Base-by-base conservation (phyloP, 2,113 vertebrate genomes). In the Struthio camelus region DNA sequence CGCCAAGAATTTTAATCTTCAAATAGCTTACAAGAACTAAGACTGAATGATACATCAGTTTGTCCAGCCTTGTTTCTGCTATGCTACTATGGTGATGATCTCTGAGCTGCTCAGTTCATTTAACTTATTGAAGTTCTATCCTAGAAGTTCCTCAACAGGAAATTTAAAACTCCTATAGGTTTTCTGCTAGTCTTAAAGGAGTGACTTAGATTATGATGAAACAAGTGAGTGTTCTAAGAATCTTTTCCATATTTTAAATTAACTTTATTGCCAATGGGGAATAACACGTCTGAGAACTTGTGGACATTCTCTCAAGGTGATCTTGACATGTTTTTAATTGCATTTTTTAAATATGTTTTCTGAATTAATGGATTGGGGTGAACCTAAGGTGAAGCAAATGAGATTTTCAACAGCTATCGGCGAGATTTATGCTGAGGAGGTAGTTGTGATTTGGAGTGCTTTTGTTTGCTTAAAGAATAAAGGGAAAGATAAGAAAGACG, bases 1-100 rank as follows among this genome's bases (percentile, higher is more conserved):
- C 86, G 80, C 93, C 65, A 48, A 75, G 80, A 95, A 85, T 89
- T 50, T 71, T 81, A 80, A 96, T 97, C 93, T 95, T 92, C 61
- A 51, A 67, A 13, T 40, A 42, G 77, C 40, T 88, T n/a, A 42
- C 59, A 46, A 67, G 72, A 46, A 3, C 72, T 10, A 71, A n/a
- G 85, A 5, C 59, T 9, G 6, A 66, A 6, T 65, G 90, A 59
- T 53, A 6, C 16, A 17, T 64, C 69, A 7, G 28, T 96, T 97
- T 51, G 77, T 90, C 71, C 46, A 23, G 38, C 83, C 92, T 25
- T 93, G 42, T 3, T 66, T 84, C 90, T 90, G 18, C 67, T 90
- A n/a, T 1, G 11, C 76, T 85, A 13, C 40, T 14, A 40, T 10
- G 4, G 24, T 20, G 85, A 48, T 85, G 84, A 70, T 73, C 73